phyloP scores from a whole-genome alignment of 1,140 invertebrate genomes.

The Rhyzopertha dominica region DNA sequence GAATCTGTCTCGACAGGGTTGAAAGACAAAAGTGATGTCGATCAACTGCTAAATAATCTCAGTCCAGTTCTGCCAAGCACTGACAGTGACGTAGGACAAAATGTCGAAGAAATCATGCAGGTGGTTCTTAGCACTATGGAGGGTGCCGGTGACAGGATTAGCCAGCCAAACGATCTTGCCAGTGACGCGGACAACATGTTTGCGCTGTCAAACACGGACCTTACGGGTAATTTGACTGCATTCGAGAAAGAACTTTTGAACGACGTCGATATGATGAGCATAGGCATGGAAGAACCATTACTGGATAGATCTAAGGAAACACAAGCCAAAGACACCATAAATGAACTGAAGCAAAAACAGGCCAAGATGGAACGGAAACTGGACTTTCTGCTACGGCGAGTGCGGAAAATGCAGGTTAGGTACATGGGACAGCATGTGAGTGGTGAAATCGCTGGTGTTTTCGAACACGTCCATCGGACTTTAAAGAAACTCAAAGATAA shows the following conservation, averaged over 20 bases:
- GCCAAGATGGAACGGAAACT: constrained; percentile 59
- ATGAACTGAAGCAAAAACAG: constrained; percentile 51
- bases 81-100: constrained; percentile 47
- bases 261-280: constrained; percentile 54
- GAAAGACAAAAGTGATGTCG: constrained; percentile 47
- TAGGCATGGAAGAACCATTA: constrained; percentile 52
- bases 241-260: constrained; percentile 56
- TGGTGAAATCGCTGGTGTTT: constrained; percentile 66
- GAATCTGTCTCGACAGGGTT: constrained; percentile 28
- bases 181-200: constrained; percentile 55
- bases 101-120: constrained; percentile 58
- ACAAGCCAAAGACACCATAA: constrained; percentile 45
- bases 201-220: constrained; percentile 45
- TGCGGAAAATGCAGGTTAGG: constrained; percentile 69
- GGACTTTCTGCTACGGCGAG: constrained; percentile 64
- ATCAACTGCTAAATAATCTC: constrained; percentile 50
- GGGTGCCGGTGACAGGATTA: constrained; percentile 46
- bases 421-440: constrained; percentile 68
- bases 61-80: constrained; percentile 33
- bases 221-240: constrained; percentile 43
- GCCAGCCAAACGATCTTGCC: constrained; percentile 39
- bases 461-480: constrained; percentile 62
- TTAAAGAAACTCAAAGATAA: constrained; percentile 39
- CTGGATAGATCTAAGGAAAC: constrained; percentile 37
- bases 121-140: constrained; percentile 63